A percentile compares a stretch with the other conserved stretches of the same genome.
phyloP scores from a whole-genome alignment of 1,140 invertebrate species.

The Lethrus apterus region DNA sequence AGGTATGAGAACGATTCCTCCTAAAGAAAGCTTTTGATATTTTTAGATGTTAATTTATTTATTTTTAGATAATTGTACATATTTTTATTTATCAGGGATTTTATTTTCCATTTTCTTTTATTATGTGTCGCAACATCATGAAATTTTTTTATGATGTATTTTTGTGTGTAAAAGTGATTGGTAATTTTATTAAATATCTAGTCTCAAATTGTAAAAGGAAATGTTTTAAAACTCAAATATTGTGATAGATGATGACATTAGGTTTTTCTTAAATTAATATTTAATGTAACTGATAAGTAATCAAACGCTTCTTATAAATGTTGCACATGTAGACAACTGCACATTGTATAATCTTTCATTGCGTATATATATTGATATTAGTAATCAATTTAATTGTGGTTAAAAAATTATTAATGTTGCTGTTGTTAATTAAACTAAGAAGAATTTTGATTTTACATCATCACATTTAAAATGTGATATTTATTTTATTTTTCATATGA shows the following conservation, averaged over 20 bases:
- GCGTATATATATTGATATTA: constrained; percentile 6
- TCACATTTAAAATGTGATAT: too few relatives aligned
- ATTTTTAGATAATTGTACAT: constrained; percentile 8
- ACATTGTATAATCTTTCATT: constrained; percentile 13
- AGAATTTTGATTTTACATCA: too few relatives aligned
- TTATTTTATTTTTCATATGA: too few relatives aligned
- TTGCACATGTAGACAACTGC: constrained; percentile 12
- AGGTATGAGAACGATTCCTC: too few relatives aligned
- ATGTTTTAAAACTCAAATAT: constrained; percentile 12
- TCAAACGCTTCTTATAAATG: constrained; percentile 8
- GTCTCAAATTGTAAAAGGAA: constrained; percentile 6
- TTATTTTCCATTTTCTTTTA: neutral
- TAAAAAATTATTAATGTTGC: constrained; percentile 3
- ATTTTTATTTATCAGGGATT: constrained; percentile 6
- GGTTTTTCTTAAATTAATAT: constrained; percentile 7
- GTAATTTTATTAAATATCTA: constrained; percentile 6
- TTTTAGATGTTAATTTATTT: constrained; percentile 4
- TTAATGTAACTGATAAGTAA: constrained; percentile 6
- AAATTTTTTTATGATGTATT: neutral
- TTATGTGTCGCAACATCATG: neutral
- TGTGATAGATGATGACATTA: constrained; percentile 12
- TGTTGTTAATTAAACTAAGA: too few relatives aligned
- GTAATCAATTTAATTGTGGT: constrained; percentile 7
- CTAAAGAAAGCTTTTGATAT: too few relatives aligned
- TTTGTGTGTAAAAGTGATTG: neutral